phyloP scores from a whole-genome alignment of 2,113 vertebrate genomes.

The Octodon degus region DNA sequence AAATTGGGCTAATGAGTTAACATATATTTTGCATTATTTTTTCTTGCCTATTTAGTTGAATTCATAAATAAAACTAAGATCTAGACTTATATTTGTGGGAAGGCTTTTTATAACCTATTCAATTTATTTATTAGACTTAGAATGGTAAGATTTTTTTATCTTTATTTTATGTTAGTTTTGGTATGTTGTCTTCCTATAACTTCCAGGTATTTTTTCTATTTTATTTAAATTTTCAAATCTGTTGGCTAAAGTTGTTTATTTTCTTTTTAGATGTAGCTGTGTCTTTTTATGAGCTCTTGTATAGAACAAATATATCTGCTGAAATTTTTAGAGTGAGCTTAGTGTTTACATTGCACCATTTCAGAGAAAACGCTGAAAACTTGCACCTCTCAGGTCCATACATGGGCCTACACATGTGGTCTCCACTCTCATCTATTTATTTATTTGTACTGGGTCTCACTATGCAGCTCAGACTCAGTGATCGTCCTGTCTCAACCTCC shows the following conservation, averaged over 20 bases:
- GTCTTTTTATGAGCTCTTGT: neutral
- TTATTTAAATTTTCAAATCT: neutral
- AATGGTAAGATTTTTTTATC: neutral
- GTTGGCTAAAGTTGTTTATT: neutral
- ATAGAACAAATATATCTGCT: neutral
- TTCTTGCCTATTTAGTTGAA: neutral
- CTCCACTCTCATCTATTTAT: neutral
- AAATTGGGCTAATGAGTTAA: neutral
- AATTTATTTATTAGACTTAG: neutral
- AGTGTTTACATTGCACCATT: neutral
- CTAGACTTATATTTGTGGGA: neutral
- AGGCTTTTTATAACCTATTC: conserved; percentile 5
- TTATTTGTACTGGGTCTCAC: no score
- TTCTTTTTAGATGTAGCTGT: neutral
- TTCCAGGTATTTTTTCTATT: neutral
- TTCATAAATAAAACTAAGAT: neutral
- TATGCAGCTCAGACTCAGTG: no score
- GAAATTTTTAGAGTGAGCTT: conserved; percentile 9
- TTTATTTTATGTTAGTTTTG: neutral
- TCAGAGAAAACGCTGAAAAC: neutral
- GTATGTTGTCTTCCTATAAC: neutral
- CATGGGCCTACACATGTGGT: no score
- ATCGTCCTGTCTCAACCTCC: no score
- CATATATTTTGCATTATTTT: neutral
- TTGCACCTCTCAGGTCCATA: neutral